A percentile compares a stretch with the other conserved stretches of the same genome.
These are phyloP conservation scores for Phyto melanocephala DNA, from an alignment of 2,888 invertebrate genomes.

Conservation along the genomic window DNA sequence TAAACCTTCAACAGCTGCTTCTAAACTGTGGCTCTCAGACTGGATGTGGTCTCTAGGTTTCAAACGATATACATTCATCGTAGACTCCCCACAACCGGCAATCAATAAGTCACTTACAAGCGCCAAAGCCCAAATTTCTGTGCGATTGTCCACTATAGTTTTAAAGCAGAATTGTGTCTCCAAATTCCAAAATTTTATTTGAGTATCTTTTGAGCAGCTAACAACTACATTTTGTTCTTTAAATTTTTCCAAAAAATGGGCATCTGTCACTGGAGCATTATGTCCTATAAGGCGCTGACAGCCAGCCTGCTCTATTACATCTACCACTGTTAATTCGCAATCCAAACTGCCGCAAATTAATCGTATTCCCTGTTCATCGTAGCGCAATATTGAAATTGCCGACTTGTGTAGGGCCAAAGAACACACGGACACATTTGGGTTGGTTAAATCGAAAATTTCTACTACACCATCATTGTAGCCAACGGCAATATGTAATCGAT, in stretches of 20 bases:
- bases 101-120: constrained; percentile 89
- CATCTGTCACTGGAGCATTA: constrained; percentile 92
- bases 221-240: constrained; percentile 81
- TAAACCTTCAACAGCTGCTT: constrained; percentile 77
- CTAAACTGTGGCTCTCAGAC: constrained; percentile 80
- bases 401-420: constrained; percentile 89
- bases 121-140: constrained; percentile 93
- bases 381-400: constrained; percentile 89
- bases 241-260: constrained; percentile 83
- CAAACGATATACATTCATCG: constrained; percentile 91
- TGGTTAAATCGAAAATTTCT: constrained; percentile 88
- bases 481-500: constrained; percentile 89
- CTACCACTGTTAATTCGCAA: constrained; percentile 96
- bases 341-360: constrained; percentile 94
- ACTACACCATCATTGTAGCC: constrained; percentile 95
- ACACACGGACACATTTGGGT: constrained; percentile 83
- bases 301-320: constrained; percentile 94
- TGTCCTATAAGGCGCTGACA: constrained; percentile 94
- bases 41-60: constrained; percentile 79
- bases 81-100: constrained; percentile 92
- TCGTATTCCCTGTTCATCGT: constrained; percentile 89
- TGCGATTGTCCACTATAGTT: constrained; percentile 92
- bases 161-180: constrained; percentile 97
- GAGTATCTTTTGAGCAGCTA: constrained; percentile 94
- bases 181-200: constrained; percentile 98